A percentile compares a stretch with the other conserved stretches of the same genome.
Evolutionary conservation across 2,888 invertebrate species (phyloP).

Genomic region (Busseola fusca): DNA sequence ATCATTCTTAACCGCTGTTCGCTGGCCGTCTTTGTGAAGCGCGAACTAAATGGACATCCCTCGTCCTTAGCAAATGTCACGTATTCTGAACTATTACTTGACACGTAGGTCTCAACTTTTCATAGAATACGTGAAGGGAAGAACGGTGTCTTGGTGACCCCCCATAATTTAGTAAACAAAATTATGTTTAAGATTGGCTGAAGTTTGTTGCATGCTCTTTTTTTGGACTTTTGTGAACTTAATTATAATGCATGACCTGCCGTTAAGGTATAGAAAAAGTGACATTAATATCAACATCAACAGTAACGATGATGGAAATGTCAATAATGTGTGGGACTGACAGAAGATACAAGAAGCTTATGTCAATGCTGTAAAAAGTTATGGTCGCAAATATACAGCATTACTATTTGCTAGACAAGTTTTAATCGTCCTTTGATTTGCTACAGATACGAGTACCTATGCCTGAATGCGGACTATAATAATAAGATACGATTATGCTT

Average conservation of each 20-base stretch:
- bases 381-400: background rate
- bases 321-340: background rate
- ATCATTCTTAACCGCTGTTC: constrained; percentile 87
- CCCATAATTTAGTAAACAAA: constrained; percentile 3
- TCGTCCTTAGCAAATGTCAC: constrained; percentile 81
- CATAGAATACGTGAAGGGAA: constrained; percentile 27
- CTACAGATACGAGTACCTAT: background rate
- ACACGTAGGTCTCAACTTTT: constrained; percentile 68
- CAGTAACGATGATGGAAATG: background rate
- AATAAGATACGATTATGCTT: background rate
- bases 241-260: background rate
- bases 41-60: constrained; percentile 83
- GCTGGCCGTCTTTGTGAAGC: constrained; percentile 76
- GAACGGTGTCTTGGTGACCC: constrained; percentile 29
- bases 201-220: background rate
- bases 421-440: background rate
- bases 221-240: background rate
- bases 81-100: constrained; percentile 76
- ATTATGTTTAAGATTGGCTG: background rate
- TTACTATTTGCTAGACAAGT: no score
- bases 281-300: background rate
- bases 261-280: background rate
- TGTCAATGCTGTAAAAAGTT: background rate
- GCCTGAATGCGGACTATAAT: background rate
- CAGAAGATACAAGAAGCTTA: background rate